Percentiles rank a stretch among this genome's conserved stretches.
These are phyloP conservation scores for Agapornis canus DNA, from an alignment of 2,797 vertebrate genomes.

Conservation along the genomic window DNA sequence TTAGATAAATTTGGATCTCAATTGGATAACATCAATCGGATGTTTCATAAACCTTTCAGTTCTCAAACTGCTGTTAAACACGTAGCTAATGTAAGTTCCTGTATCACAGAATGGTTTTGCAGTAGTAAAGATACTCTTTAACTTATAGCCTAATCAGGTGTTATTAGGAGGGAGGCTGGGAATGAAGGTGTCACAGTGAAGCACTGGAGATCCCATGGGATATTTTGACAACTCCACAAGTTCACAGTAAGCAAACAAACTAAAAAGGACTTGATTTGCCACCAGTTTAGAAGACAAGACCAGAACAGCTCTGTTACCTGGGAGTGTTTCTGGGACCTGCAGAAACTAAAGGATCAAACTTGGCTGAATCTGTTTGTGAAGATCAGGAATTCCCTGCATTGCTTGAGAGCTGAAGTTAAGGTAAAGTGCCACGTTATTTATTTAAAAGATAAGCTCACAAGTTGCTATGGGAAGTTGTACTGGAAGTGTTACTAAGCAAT, in stretches of 20 bases:
- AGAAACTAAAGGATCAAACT: conserved; percentile 21
- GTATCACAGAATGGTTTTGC: not conserved
- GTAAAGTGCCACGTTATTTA: not conserved
- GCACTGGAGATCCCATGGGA: not conserved
- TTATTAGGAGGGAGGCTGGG: not conserved
- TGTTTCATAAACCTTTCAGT: not conserved
- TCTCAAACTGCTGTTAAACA: not conserved
- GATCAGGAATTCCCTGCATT: not conserved
- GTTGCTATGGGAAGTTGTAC: conserved; percentile 2
- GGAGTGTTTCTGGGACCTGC: not conserved
- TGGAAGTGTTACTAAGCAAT: conserved; percentile 60
- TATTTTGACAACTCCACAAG: not conserved
- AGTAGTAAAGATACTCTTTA: not conserved
- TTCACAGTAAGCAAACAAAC: not conserved
- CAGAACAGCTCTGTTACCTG: not conserved
- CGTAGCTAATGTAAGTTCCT: not conserved
- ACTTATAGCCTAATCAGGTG: not conserved
- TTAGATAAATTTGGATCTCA: not conserved
- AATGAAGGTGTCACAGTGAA: not conserved
- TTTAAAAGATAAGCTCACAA: not conserved
- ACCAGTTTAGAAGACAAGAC: not conserved
- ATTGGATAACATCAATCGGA: not conserved
- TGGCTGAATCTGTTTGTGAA: not conserved
- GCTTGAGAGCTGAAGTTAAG: not conserved
- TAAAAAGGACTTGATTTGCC: not conserved